A percentile compares a stretch with the other conserved stretches of the same genome.
phyloP scores from a whole-genome alignment of 2,113 vertebrate species.

The Dolichallabes microphthalmus region DNA sequence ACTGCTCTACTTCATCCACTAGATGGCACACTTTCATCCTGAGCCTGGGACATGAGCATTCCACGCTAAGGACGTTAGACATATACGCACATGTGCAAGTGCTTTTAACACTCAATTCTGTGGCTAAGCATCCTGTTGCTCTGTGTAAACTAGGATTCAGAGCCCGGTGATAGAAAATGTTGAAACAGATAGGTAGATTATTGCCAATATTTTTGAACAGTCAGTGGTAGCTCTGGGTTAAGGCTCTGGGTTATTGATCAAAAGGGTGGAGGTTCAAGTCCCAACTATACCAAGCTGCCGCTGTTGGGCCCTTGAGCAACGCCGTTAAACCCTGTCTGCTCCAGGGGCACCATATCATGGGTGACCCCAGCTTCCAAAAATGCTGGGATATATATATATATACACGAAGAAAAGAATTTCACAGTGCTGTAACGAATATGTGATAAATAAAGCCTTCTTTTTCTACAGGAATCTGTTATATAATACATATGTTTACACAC shows the following conservation, averaged over 20 bases:
- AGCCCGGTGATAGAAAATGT: slow-evolving; percentile 49
- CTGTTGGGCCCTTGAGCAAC: too few relatives aligned
- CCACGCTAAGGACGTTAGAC: background rate
- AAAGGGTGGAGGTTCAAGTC: too few relatives aligned
- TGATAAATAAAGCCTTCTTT: too few relatives aligned
- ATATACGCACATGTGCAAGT: background rate
- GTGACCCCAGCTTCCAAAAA: too few relatives aligned
- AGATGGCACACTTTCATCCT: slow-evolving; percentile 53
- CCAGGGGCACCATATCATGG: too few relatives aligned
- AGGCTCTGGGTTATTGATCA: too few relatives aligned
- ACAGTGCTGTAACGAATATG: too few relatives aligned
- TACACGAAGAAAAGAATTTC: too few relatives aligned
- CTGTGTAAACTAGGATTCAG: slow-evolving; percentile 26
- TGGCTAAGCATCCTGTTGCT: slow-evolving; percentile 29
- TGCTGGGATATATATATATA: too few relatives aligned
- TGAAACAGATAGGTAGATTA: slow-evolving; percentile 51
- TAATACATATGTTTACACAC: slow-evolving; percentile 56
- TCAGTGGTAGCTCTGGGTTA: too few relatives aligned
- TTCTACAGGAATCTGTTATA: slow-evolving; percentile 43
- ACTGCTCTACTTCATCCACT: slow-evolving; percentile 31
- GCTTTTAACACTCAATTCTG: slow-evolving; percentile 25
- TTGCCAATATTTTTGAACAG: slow-evolving; percentile 54
- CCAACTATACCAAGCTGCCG: too few relatives aligned
- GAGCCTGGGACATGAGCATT: background rate
- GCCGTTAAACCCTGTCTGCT: too few relatives aligned